A percentile compares a stretch with the other conserved stretches of the same genome.
Evolutionary conservation across 2,797 vertebrate species (phyloP).

Genomic region (Lutra lutra): DNA sequence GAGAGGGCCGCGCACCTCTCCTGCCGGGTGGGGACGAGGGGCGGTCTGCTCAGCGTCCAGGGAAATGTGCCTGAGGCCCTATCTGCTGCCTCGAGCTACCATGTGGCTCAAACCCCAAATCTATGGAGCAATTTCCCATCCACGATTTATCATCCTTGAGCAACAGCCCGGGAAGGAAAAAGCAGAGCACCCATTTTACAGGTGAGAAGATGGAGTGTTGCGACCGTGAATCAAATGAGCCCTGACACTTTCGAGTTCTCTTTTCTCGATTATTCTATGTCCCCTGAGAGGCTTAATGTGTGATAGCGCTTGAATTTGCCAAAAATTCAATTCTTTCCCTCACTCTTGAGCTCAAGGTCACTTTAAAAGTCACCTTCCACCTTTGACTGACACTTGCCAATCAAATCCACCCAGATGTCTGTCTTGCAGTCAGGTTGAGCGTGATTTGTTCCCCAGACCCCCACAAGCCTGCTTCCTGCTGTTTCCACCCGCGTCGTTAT

Average conservation of each 20-base stretch:
- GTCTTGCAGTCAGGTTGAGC: not conserved
- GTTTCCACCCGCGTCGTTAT: not conserved
- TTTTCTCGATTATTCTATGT: not conserved
- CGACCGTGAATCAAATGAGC: fast-evolving
- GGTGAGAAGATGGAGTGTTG: not conserved
- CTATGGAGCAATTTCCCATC: not conserved
- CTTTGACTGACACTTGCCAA: constrained; percentile 4
- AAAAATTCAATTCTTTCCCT: not conserved
- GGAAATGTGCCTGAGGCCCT: fast-evolving
- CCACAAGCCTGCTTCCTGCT: not conserved
- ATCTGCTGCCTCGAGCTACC: fast-evolving
- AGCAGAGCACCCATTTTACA: not conserved
- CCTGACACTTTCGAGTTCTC: not conserved
- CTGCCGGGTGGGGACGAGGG: fast-evolving
- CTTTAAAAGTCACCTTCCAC: constrained; percentile 69
- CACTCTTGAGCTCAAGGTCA: not conserved
- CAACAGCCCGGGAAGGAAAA: not conserved
- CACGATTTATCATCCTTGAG: not conserved
- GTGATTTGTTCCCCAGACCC: not conserved
- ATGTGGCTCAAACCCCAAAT: not conserved
- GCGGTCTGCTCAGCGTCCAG: not conserved
- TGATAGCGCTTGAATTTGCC: not conserved
- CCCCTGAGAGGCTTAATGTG: not conserved
- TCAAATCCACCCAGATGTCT: constrained; percentile 32
- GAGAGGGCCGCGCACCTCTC: fast-evolving